These are phyloP conservation scores for Oriolus oriolus DNA, from an alignment of 2,113 vertebrate species.

Conservation along the genomic window DNA sequence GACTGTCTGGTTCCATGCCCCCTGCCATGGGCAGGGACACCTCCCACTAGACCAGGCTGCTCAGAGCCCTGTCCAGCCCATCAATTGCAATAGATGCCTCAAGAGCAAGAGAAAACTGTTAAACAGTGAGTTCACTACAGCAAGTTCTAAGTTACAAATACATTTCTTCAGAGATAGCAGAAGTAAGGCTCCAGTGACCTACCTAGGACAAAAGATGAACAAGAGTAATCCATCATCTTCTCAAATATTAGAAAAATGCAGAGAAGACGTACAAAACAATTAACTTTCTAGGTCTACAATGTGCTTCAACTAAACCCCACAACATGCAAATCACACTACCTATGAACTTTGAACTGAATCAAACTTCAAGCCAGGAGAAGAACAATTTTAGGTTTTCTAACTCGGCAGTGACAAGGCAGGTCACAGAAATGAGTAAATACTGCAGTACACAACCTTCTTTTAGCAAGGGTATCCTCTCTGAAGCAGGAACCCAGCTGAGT, in stretches of 20 bases:
- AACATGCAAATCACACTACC: not conserved
- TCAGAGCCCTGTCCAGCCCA: not conserved
- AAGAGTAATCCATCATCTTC: not conserved
- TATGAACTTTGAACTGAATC: not conserved
- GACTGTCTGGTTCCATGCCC: not conserved
- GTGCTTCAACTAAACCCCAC: not conserved
- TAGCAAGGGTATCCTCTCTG: not conserved
- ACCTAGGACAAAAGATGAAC: not conserved
- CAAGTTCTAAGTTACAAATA: not conserved
- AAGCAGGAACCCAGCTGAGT: not conserved
- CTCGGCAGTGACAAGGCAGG: not conserved
- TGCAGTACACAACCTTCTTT: not conserved
- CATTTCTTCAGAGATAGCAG: not conserved
- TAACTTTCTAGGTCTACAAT: not conserved
- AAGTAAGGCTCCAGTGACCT: not conserved
- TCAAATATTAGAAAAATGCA: not conserved
- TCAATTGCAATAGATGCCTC: not conserved
- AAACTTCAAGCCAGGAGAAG: not conserved
- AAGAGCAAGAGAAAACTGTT: not conserved
- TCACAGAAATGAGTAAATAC: not conserved
- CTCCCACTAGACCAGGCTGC: not conserved
- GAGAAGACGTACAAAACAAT: not conserved
- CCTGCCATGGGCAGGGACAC: not conserved
- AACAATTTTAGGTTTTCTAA: not conserved
- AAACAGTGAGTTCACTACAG: not conserved